Conservation (phyloP, 1,140 invertebrate species). For the Yoshiicerus persimilis region DNA sequence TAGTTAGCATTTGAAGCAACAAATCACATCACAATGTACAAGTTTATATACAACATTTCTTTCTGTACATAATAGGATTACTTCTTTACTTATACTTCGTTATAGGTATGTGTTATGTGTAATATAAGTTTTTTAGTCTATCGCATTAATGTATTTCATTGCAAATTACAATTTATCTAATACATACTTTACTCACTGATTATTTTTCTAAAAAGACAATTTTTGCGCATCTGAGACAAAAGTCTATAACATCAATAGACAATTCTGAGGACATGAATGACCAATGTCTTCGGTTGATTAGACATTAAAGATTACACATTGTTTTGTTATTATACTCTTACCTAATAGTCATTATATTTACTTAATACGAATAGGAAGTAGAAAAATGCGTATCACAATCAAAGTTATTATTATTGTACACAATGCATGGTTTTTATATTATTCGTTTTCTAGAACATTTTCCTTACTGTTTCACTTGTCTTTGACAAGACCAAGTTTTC, state of each 20-base stretch:
- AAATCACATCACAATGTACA: constrained; percentile 28
- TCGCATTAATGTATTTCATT: not conserved
- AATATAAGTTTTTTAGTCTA: not conserved
- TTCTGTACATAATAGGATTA: constrained; percentile 10
- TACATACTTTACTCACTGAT: not conserved
- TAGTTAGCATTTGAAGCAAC: not conserved
- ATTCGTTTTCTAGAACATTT: not conserved
- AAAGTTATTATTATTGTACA: constrained; percentile 24
- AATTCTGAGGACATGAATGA: not conserved
- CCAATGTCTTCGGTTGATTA: not conserved
- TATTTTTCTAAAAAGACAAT: not conserved
- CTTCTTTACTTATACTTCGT: not conserved
- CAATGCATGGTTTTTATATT: not conserved
- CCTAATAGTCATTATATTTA: not conserved
- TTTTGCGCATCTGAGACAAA: not conserved
- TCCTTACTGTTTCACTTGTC: not conserved
- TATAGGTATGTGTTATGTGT: not conserved
- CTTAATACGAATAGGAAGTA: constrained; percentile 12
- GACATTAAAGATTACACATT: not conserved
- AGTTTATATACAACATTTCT: constrained; percentile 25
- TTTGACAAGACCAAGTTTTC: not conserved
- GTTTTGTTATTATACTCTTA: not conserved
- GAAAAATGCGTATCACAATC: constrained; percentile 29
- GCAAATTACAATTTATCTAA: not conserved
- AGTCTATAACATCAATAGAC: not conserved